These are phyloP conservation scores for Parnassius glacialis DNA, from an alignment of 2,888 invertebrate genomes.

Conservation along the genomic window DNA sequence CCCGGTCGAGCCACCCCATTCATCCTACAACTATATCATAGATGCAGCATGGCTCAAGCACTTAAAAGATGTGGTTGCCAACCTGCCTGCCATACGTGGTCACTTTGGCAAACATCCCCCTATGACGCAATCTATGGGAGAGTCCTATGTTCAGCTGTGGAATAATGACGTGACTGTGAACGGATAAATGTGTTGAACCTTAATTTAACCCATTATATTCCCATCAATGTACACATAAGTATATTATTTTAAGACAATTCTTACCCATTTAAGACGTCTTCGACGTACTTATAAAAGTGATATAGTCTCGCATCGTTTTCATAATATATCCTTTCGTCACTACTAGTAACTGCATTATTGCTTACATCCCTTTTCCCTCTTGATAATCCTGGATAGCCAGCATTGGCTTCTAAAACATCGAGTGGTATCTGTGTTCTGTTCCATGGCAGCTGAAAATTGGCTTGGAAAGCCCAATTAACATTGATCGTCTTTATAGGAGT, in stretches of 20 bases:
- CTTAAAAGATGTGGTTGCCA: no score
- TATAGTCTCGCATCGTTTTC: constrained; percentile 59
- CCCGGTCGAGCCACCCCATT: no score
- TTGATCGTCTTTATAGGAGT: constrained; percentile 55
- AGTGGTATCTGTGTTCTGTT: constrained; percentile 66
- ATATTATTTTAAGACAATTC: constrained; percentile 44
- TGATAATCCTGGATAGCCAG: constrained; percentile 53
- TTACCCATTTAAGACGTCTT: constrained; percentile 58
- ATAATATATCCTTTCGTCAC: constrained; percentile 35
- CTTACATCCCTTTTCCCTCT: constrained; percentile 47
- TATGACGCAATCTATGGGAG: no score
- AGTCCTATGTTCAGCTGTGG: no score
- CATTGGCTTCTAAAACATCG: constrained; percentile 60
- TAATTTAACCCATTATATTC: no score
- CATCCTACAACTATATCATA: no score
- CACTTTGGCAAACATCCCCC: no score
- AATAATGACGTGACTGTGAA: no score
- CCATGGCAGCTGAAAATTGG: constrained; percentile 73
- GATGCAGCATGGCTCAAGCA: no score
- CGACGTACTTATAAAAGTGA: constrained; percentile 67
- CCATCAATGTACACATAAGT: not conserved
- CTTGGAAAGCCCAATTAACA: constrained; percentile 70
- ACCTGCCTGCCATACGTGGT: no score
- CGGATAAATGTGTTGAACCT: no score
- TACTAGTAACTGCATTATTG: not conserved